Evolutionary conservation across 2,797 vertebrate genomes (phyloP).

Genomic region (Molothrus ater): DNA sequence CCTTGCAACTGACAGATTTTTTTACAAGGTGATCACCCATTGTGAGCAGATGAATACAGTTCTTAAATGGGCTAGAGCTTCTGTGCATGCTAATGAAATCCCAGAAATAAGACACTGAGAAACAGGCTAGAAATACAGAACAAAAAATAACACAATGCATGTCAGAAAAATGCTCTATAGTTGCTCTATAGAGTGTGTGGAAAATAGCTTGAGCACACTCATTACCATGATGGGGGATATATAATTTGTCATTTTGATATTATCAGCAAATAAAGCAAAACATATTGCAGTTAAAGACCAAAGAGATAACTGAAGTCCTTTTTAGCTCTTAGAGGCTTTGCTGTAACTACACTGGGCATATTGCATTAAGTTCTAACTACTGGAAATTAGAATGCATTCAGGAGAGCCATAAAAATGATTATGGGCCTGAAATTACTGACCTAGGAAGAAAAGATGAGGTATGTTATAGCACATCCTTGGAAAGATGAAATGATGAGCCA

Average conservation of each 20-base stretch:
- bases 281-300: conserved; percentile 5
- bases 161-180: not conserved
- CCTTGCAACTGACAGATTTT: not conserved
- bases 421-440: conserved; percentile 1
- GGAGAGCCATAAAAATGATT: conserved; percentile 35
- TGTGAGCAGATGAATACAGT: not conserved
- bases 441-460: conserved; percentile 6
- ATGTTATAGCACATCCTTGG: not conserved
- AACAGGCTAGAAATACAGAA: not conserved
- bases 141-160: not conserved
- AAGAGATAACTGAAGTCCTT: not conserved
- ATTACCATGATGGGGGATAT: not conserved
- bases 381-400: conserved; percentile 38
- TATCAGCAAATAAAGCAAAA: conserved; percentile 30
- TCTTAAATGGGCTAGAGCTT: not conserved
- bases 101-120: not conserved
- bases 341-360: not conserved
- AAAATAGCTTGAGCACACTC: not conserved
- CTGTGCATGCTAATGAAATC: not conserved
- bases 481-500: conserved; percentile 19
- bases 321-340: not conserved
- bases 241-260: not conserved
- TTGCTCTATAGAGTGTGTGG: not conserved
- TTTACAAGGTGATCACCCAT: not conserved
- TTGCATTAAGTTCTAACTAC: not conserved